Evolutionary conservation across 2,888 invertebrate genomes (phyloP), one percentile per base, ranked within the genome.

Genomic region (Dorcus parallelipipedus): DNA sequence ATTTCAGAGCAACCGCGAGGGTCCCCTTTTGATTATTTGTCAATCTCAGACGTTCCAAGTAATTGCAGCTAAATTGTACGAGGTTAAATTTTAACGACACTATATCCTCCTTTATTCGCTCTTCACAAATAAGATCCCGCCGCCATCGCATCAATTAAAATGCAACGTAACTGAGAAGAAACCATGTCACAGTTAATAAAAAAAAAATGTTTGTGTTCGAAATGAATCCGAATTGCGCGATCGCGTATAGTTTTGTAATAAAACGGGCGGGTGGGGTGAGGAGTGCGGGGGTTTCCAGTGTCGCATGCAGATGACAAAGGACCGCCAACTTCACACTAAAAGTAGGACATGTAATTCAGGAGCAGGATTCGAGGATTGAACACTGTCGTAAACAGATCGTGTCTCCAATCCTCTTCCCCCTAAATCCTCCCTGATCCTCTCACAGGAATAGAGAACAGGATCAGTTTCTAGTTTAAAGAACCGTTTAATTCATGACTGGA

Each of bases 301-400:
- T 64, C 63, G 64, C 58, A 64, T 63, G 66, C 67, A 65, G 68
- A 68, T 69, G 68, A 69, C 67, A 68, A 67, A 68, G 69, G 65
- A 65, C 67, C 65, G 54, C 66, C 63, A 65, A 67, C 63, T 68
- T 64, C 65, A 63, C 67, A 66, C 66, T 63, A 51, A 63, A 70
- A 69, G 67, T 68, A 68, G 71, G 66, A 71, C 70, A 65, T 72
- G 72, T 71, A 73, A 74, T 73, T 73, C 71, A 70, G 66, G 67
- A 70, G 71, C 67, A 69, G 70, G 69, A 72, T 71, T 70, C 69
- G 66, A 70, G 72, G 73, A 74, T 74, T 75, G 73, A 75, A 74
- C 73, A 69, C 71, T 74, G 76, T 76, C 76, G 76, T 74, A 75
- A 76, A 75, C 76, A 76, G 74, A 75, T 76, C 74, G 73, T 73